These are phyloP conservation scores for Crioceris asparagi DNA, from an alignment of 2,888 invertebrate species.

Conservation along the genomic window DNA sequence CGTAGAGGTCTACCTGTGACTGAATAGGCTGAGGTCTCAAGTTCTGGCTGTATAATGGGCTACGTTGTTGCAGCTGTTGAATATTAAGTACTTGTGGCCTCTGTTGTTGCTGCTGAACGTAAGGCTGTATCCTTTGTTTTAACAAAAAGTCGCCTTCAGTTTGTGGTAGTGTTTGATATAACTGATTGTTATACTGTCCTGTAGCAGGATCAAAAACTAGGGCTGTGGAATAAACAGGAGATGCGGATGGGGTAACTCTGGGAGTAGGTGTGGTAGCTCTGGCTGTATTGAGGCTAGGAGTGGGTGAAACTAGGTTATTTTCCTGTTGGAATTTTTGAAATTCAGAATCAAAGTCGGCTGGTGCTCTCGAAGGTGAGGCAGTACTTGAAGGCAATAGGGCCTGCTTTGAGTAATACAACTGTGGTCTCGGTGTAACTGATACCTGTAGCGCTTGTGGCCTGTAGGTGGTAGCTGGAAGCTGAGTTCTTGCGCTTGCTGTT, in stretches of 20 bases:
- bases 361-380: constrained; percentile 27
- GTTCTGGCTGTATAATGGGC: constrained; percentile 40
- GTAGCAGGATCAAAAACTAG: constrained; percentile 65
- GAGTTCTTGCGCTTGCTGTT: constrained; percentile 31
- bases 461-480: constrained; percentile 56
- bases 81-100: constrained; percentile 41
- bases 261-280: constrained; percentile 33
- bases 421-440: constrained; percentile 47
- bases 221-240: constrained; percentile 65
- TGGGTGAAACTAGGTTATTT: constrained; percentile 47
- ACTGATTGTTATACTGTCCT: constrained; percentile 68
- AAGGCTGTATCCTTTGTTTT: constrained; percentile 65
- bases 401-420: constrained; percentile 32
- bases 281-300: constrained; percentile 38
- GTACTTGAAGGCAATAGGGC: constrained; percentile 24
- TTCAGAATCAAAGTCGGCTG: constrained; percentile 9
- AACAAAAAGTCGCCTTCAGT: constrained; percentile 59
- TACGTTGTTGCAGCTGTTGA: constrained; percentile 46
- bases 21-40: constrained; percentile 23
- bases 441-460: constrained; percentile 50
- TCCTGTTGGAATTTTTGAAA: constrained; percentile 48
- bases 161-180: constrained; percentile 66
- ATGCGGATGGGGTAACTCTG: constrained; percentile 26
- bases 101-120: constrained; percentile 47
- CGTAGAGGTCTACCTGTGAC: constrained; percentile 22